Base-by-base conservation (phyloP, 2,888 invertebrate genomes). In the Hoplodrina blanda region DNA sequence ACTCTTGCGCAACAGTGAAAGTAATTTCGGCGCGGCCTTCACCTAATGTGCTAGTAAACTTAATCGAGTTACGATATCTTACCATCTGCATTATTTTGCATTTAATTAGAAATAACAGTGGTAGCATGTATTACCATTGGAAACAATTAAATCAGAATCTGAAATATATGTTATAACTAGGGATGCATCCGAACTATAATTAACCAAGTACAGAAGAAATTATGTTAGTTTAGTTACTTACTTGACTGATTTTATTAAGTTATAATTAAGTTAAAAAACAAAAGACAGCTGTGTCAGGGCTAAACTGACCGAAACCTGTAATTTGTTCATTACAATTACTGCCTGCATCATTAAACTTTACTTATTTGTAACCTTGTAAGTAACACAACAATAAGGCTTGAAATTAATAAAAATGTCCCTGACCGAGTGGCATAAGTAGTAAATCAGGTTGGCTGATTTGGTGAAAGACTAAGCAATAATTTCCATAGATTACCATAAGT, bases 11-110 rank as follows among this genome's bases (percentile, higher is more conserved):
- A 91, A 93, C 76, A 85, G 90, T 88, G 93, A 94, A 94, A 94
- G 94, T 87, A 89, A 88, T 91, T 89, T 91, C 86, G 88, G 86
- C 74, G 81, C 87, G 93, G 93, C 94, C 94, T 94, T 94, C 93
- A 93, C 92, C 93, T 83, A 87, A 78, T 90, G 90, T 80, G 82
- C 86, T 81, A 89, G 82, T 87, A 85, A 76, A 75, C 67, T 77
- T 73, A 76, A 84, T 85, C 78, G 78, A 81, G 79, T 84, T 85
- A 82, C 87, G 84, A 85, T 85, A 86, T 65, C 73, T 79, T 84
- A 79, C 80, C 81, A 82, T 76, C 79, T 70, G 82, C 75, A 75
- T 82, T 55, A 60, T 59, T 81, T 69, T 55, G n/a, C 56, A 65
- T 67, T 67, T 52, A 15, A 54, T 65, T 69, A 55, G 6, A 44